These are phyloP conservation scores for Drosophila orosa DNA, from an alignment of 1,140 invertebrate species.

Conservation along the genomic window DNA sequence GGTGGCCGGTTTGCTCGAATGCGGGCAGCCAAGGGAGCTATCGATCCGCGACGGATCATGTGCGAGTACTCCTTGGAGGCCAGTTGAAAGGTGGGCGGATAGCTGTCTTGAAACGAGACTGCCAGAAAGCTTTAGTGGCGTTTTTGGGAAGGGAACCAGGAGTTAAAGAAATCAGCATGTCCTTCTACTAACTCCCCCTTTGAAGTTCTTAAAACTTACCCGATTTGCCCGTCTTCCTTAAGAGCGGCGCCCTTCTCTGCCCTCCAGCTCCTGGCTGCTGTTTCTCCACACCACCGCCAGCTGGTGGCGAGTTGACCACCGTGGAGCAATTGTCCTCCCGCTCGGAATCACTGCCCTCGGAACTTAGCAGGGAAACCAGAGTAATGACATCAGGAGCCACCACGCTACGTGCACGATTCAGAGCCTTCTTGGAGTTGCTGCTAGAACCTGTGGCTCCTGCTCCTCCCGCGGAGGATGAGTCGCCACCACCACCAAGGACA, in stretches of 20 bases:
- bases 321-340: conserved; percentile 66
- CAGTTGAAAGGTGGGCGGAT: conserved; percentile 76
- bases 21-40: conserved; percentile 79
- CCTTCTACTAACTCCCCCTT: not conserved
- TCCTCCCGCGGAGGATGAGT: conserved; percentile 5
- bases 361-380: conserved; percentile 79
- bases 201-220: conserved; percentile 53
- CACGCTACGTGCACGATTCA: conserved; percentile 68
- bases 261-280: conserved; percentile 10
- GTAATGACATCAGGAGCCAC: conserved; percentile 80
- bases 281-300: conserved; percentile 25
- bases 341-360: conserved; percentile 83
- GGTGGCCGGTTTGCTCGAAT: conserved; percentile 80
- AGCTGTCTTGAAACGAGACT: conserved; percentile 84
- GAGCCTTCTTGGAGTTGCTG: conserved; percentile 49
- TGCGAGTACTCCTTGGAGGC: conserved; percentile 81
- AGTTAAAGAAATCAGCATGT: too few species aligned
- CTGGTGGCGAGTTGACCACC: conserved; percentile 24
- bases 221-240: conserved; percentile 83
- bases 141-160: not conserved
- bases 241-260: conserved; percentile 62
- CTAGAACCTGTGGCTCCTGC: not conserved
- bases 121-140: conserved; percentile 67
- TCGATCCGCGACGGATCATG: conserved; percentile 79
- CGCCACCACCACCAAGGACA: conserved; percentile 14